Conservation (phyloP, 2,888 invertebrate species). For the Hermodice carunculata region DNA sequence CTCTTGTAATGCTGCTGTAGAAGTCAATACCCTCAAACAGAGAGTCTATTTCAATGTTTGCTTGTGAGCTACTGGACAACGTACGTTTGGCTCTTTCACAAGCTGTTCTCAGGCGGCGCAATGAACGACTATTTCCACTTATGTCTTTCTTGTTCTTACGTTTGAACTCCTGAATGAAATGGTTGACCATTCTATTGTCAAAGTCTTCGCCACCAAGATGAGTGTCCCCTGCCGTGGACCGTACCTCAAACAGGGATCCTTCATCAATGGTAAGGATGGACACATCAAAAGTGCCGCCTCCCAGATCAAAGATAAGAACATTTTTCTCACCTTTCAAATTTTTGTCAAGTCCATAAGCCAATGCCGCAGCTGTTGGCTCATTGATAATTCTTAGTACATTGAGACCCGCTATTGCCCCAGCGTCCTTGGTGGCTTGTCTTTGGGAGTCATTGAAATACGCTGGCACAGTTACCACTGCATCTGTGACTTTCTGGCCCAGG, state of each 20-base stretch:
- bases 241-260: constrained; percentile 93
- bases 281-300: constrained; percentile 95
- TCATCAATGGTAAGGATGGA: constrained; percentile 90
- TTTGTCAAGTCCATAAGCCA: constrained; percentile 73
- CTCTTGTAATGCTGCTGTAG: constrained; percentile 93
- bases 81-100: constrained; percentile 79
- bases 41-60: constrained; percentile 91
- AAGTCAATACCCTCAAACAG: constrained; percentile 95
- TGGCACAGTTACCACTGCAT: constrained; percentile 67
- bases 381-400: constrained; percentile 85
- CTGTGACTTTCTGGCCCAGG: constrained; percentile 72
- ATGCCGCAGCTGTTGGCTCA: constrained; percentile 81
- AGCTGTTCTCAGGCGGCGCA: constrained; percentile 90
- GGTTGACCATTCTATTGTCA: constrained; percentile 68
- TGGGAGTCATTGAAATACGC: constrained; percentile 69
- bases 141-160: constrained; percentile 68
- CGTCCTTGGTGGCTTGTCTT: constrained; percentile 82
- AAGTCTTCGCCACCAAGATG: constrained; percentile 89
- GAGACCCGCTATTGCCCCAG: constrained; percentile 83
- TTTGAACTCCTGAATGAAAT: constrained; percentile 67
- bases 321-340: constrained; percentile 71
- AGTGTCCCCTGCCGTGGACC: constrained; percentile 95
- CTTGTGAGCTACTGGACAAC: constrained; percentile 73
- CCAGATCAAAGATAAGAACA: constrained; percentile 76
- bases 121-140: constrained; percentile 83